Evolutionary conservation across 2,113 vertebrate genomes (phyloP).

Genomic region (Rousettus leschenaultii): DNA sequence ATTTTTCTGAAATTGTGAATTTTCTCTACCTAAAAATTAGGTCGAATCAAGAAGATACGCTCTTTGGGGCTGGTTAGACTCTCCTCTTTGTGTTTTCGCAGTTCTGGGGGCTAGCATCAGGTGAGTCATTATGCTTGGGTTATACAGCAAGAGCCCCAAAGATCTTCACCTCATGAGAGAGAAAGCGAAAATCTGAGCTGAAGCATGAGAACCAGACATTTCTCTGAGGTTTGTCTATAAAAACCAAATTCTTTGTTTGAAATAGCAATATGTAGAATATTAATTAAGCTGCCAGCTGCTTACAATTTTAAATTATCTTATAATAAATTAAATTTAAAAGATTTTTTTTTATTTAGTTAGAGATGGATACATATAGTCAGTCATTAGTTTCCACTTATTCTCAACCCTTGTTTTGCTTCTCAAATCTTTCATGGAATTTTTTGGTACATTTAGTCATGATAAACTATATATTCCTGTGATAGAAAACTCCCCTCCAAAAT

Average conservation of each 20-base stretch:
- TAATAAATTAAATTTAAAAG: not conserved
- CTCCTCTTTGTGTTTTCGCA: not conserved
- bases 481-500: not conserved
- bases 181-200: not conserved
- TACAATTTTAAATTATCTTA: not conserved
- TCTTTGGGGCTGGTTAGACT: not conserved
- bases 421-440: not conserved
- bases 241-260: not conserved
- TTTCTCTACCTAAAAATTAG: not conserved
- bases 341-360: not conserved
- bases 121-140: too few relatives aligned
- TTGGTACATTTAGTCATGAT: not conserved
- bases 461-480: not conserved
- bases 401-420: not conserved
- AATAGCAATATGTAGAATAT: not conserved
- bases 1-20: not conserved
- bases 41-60: not conserved
- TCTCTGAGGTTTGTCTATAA: not conserved
- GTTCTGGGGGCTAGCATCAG: not conserved
- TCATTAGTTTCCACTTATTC: not conserved
- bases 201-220: not conserved
- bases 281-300: not conserved
- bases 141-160: not conserved
- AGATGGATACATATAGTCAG: not conserved
- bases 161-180: fast-evolving